Conservation (phyloP, 1,140 invertebrate species). For the Drosophila arizonae region DNA sequence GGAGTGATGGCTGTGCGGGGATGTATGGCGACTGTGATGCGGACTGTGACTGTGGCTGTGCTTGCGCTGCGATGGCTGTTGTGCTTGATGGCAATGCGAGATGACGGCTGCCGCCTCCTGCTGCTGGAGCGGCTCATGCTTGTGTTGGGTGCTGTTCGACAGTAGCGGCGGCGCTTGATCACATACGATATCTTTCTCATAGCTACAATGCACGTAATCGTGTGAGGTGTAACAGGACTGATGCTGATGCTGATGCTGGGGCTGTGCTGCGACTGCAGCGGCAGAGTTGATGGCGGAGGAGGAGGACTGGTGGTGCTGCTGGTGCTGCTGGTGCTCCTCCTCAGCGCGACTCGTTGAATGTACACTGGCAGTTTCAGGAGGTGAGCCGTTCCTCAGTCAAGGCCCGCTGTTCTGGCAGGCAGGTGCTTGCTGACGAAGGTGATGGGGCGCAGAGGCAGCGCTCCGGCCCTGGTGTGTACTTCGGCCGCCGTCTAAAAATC, state of each 20-base stretch:
- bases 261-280: conserved; percentile 23
- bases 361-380: conserved; percentile 82
- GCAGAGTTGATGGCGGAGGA: conserved; percentile 3
- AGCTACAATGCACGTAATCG: conserved; percentile 82
- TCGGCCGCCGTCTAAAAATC: conserved; percentile 85
- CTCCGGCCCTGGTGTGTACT: conserved; percentile 83
- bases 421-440: conserved; percentile 83
- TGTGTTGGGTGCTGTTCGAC: conserved; percentile 29
- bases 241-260: conserved; percentile 49
- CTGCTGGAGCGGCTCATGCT: conserved; percentile 38
- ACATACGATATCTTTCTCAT: conserved; percentile 82
- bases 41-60: conserved; percentile 69
- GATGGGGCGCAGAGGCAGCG: conserved; percentile 83
- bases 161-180: conserved; percentile 66
- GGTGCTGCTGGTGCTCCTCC: conserved; percentile 52
- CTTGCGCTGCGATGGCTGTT: conserved; percentile 54
- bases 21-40: conserved; percentile 70
- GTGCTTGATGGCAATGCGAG: conserved; percentile 53
- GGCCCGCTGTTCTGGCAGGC: conserved; percentile 83
- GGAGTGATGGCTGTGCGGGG: conserved; percentile 58
- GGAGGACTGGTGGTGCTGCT: conserved; percentile 36
- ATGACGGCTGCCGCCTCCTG: conserved; percentile 40
- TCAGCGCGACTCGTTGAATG: conserved; percentile 78
- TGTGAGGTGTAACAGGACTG: conserved; percentile 66
- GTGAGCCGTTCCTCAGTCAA: conserved; percentile 83